Conservation (phyloP, 2,888 invertebrate species). For the Pseudeuparius sepicola region DNA sequence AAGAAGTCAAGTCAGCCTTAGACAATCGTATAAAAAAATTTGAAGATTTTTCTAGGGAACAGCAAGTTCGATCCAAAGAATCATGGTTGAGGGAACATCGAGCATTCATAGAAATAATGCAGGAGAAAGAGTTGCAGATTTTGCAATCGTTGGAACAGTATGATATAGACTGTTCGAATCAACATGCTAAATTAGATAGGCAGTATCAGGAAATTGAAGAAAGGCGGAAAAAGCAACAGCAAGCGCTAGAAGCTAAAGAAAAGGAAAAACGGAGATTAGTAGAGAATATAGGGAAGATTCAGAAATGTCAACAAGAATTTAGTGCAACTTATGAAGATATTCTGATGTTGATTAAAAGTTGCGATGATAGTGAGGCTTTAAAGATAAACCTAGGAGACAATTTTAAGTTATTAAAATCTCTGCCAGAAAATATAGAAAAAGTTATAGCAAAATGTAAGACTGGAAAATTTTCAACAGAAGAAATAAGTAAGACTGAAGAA, state of each 20-base stretch:
- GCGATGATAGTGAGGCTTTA: constrained; percentile 22
- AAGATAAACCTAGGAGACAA: constrained; percentile 33
- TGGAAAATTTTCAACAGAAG: constrained; percentile 41
- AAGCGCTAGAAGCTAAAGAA: constrained; percentile 43
- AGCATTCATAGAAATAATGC: constrained; percentile 36
- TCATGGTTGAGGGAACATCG: constrained; percentile 34
- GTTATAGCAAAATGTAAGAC: constrained; percentile 42
- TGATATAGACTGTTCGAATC: constrained; percentile 44
- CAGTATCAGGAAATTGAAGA: constrained; percentile 35
- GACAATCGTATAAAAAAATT: constrained; percentile 34
- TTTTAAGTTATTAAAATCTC: constrained; percentile 36
- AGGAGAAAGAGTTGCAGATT: constrained; percentile 42
- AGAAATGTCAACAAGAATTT: constrained; percentile 48
- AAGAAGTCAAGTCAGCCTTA: constrained; percentile 33
- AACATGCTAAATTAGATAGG: constrained; percentile 45
- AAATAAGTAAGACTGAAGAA: constrained; percentile 46
- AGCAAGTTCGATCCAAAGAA: constrained; percentile 24
- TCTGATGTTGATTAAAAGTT: constrained; percentile 36
- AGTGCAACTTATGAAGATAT: constrained; percentile 47
- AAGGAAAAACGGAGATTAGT: constrained; percentile 26
- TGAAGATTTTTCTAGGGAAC: constrained; percentile 31
- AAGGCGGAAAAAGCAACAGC: constrained; percentile 41
- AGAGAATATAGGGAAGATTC: constrained; percentile 42
- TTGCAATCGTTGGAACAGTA: constrained; percentile 42
- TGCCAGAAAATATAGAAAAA: constrained; percentile 40